Evolutionary conservation across 2,797 vertebrate species (phyloP), one percentile per base, ranked within the genome.

Genomic region (Tachyglossus aculeatus): DNA sequence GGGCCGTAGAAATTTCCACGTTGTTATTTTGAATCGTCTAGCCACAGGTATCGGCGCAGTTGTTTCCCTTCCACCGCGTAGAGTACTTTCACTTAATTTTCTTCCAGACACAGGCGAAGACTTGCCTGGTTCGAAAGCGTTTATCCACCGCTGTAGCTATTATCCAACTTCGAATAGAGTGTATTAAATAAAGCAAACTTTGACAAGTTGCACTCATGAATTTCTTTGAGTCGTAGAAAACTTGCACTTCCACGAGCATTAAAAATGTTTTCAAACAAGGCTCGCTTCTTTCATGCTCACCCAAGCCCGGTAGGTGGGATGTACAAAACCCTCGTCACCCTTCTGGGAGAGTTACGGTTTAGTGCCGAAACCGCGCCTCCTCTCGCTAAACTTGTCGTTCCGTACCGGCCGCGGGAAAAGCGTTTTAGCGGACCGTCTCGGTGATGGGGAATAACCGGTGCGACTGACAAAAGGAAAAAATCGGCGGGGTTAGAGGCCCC

Each of bases 61-160:
- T 90, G 73, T 45, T 71, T 90, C 86, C 84, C 86, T 91, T 93
- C 91, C 94, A 92, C 93, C 87, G 53, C 92, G 90, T 93, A 93
- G 93, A 93, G 90, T 82, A 71, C 84, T 84, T 84, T 79, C 74
- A 81, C 85, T 83, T 85, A 72, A 81, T 82, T 85, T 78, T 92
- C 90, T 93, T 90, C 88, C 90, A 85, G 57, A 88, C 82, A 78
- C 71, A 64, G 61, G 77, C 89, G 87, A 76, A 85, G 83, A 73
- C 79, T 52, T 0, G 31, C 63, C 69, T 67, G 61, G 84, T 88
- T 86, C 82, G 80, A 66, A 68, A 67, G 39, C 69, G 59, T 84
- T 83, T 85, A 73, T 87, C 88, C 74, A 88, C 79, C 73, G 62
- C 75, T 93, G 87, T 92, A 90, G 86, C 85, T 89, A 70, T 83